These are phyloP conservation scores for Excalfactoria chinensis DNA, from an alignment of 2,113 vertebrate species.

Conservation along the genomic window DNA sequence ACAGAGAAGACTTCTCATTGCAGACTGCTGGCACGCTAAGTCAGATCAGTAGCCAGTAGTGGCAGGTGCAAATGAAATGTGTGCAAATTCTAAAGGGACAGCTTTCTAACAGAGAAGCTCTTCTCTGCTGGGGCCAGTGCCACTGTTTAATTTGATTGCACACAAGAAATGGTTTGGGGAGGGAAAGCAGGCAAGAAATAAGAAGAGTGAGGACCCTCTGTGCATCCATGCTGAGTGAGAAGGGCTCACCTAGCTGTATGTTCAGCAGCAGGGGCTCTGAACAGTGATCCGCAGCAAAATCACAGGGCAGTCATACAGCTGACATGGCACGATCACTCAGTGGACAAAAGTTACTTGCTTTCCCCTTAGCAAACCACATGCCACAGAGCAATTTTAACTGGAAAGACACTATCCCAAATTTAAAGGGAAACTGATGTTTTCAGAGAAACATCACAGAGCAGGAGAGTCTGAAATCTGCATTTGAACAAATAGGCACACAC, in stretches of 20 bases:
- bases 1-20: neutral
- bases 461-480: fast-evolving
- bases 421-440: constrained; percentile 25
- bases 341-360: neutral
- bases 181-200: neutral
- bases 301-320: neutral
- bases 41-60: constrained; percentile 5
- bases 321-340: neutral
- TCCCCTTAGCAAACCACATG: constrained; percentile 39
- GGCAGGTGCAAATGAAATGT: constrained; percentile 37
- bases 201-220: neutral
- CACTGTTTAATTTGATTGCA: neutral
- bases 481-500: fast-evolving
- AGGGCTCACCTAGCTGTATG: neutral
- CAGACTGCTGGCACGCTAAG: constrained; percentile 48
- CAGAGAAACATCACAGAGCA: neutral
- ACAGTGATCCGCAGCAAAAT: neutral
- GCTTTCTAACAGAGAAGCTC: constrained; percentile 48
- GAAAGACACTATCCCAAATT: neutral
- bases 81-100: neutral
- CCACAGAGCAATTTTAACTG: constrained; percentile 21
- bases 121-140: constrained; percentile 1
- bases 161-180: neutral
- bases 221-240: neutral
- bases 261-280: neutral